Conservation (phyloP, 2,888 invertebrate genomes). For the Epirrhoe tristata region DNA sequence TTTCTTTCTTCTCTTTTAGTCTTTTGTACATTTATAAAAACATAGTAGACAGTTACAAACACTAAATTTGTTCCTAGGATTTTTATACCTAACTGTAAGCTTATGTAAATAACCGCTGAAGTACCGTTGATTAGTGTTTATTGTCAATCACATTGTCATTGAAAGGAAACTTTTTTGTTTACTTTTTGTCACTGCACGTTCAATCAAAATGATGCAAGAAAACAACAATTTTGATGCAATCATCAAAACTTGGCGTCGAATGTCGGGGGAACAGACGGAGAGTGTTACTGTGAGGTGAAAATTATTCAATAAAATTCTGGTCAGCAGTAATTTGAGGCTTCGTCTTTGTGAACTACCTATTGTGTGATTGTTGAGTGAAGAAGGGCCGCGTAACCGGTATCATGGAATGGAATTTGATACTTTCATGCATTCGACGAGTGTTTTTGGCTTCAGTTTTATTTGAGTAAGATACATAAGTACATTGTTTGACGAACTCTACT, state of each 20-base stretch:
- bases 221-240: constrained; percentile 77
- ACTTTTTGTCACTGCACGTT: constrained; percentile 34
- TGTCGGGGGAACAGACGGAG: constrained; percentile 72
- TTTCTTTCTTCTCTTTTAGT: not conserved
- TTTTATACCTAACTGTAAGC: not conserved
- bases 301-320: constrained; percentile 40
- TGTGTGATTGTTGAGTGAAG: constrained; percentile 31
- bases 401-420: constrained; percentile 32
- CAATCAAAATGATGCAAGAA: constrained; percentile 67
- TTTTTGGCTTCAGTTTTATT: constrained; percentile 2
- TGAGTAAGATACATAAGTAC: not conserved
- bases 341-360: constrained; percentile 34
- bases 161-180: constrained; percentile 40
- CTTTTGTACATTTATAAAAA: too few relatives aligned
- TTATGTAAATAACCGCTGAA: not conserved
- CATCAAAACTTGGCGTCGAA: constrained; percentile 77
- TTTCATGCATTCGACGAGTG: constrained; percentile 5
- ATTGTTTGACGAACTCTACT: not conserved
- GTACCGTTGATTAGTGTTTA: not conserved
- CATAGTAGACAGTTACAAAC: too few relatives aligned
- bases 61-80: too few relatives aligned
- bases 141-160: constrained; percentile 5
- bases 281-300: constrained; percentile 67
- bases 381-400: constrained; percentile 8
- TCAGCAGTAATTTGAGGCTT: constrained; percentile 44